Percentiles rank a stretch among this genome's conserved stretches.
Evolutionary conservation across 2,113 vertebrate genomes (phyloP).

Genomic region (Caretta caretta): DNA sequence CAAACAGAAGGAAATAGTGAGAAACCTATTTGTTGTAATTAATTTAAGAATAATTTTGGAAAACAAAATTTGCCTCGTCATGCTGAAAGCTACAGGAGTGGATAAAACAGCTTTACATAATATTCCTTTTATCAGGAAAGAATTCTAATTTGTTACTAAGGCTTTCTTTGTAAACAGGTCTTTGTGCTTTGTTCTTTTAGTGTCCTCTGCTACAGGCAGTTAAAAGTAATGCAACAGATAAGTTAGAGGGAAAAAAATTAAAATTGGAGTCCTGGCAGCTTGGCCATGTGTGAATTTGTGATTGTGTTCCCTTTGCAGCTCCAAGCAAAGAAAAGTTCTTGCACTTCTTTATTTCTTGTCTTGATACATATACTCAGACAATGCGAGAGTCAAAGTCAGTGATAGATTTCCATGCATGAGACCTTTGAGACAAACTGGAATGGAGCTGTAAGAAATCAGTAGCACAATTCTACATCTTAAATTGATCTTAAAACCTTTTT

Average conservation of each 20-base stretch:
- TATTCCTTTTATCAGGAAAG: not conserved
- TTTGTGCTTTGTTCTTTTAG: not conserved
- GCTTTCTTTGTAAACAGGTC: not conserved
- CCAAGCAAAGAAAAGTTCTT: not conserved
- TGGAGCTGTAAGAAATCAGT: not conserved
- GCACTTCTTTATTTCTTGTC: constrained; percentile 4
- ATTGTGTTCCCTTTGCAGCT: constrained; percentile 12
- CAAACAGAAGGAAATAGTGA: not conserved
- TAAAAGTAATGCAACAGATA: not conserved
- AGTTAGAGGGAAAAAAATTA: not conserved
- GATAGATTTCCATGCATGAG: constrained; percentile 1
- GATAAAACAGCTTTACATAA: not conserved
- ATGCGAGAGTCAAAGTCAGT: not conserved
- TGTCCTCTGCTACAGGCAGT: not conserved
- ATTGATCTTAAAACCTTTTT: constrained; percentile 19
- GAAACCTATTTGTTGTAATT: constrained; percentile 38
- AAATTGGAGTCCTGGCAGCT: not conserved
- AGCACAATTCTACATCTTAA: not conserved
- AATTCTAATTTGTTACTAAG: not conserved
- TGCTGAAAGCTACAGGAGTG: not conserved
- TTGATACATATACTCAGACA: constrained; percentile 4
- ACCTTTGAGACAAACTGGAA: not conserved
- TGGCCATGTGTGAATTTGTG: not conserved
- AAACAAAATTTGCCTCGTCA: not conserved
- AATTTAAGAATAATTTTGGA: not conserved